These are phyloP conservation scores for Agapornis roseicollis DNA, from an alignment of 2,113 vertebrate genomes.

Conservation along the genomic window DNA sequence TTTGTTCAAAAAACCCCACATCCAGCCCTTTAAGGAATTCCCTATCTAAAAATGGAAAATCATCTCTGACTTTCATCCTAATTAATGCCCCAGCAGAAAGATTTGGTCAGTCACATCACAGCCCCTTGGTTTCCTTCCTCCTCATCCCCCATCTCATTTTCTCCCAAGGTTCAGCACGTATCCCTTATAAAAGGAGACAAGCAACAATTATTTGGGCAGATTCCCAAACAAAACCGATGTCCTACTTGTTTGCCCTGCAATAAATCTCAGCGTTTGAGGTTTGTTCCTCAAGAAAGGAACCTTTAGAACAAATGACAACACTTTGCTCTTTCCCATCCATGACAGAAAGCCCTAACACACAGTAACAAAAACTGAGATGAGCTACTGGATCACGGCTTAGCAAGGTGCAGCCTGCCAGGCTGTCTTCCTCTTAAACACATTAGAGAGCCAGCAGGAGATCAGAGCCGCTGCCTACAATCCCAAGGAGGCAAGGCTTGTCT, in stretches of 20 bases:
- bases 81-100: not conserved
- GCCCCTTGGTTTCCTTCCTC: not conserved
- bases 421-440: not conserved
- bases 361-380: not conserved
- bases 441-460: not conserved
- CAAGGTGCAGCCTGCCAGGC: not conserved
- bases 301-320: fast-evolving
- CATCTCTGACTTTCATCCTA: not conserved
- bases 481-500: not conserved
- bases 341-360: not conserved
- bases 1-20: not conserved
- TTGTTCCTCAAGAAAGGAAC: not conserved
- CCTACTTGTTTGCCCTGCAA: not conserved
- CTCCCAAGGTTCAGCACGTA: not conserved
- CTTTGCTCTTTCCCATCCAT: fast-evolving
- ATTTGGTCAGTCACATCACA: not conserved
- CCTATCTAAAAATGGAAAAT: not conserved
- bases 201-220: not conserved
- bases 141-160: not conserved
- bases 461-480: not conserved
- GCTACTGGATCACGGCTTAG: not conserved
- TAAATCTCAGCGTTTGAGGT: not conserved
- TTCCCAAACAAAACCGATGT: not conserved
- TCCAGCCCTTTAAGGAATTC: not conserved
- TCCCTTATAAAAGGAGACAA: not conserved